These are phyloP conservation scores for Miniopterus natalensis DNA, from an alignment of 2,113 vertebrate species.

Conservation along the genomic window DNA sequence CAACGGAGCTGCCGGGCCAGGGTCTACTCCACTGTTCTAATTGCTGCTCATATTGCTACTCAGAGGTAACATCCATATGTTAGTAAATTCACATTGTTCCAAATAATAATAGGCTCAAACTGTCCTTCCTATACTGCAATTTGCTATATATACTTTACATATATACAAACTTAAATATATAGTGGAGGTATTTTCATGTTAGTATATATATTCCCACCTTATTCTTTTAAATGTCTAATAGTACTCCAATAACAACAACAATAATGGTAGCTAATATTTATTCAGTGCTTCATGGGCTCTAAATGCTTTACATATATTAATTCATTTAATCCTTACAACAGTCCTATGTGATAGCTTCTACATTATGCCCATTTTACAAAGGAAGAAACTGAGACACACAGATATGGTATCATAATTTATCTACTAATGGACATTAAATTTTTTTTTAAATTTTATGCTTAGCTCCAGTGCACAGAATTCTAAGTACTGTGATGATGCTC, in stretches of 20 bases:
- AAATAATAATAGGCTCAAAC: neutral
- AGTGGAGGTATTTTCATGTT: neutral
- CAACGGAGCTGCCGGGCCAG: neutral
- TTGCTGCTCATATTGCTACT: neutral
- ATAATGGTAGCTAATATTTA: neutral
- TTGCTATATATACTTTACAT: neutral
- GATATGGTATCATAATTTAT: neutral
- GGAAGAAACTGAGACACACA: constrained; percentile 8
- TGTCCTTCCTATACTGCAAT: neutral
- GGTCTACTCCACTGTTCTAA: neutral
- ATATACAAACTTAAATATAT: neutral
- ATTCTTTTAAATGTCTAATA: neutral
- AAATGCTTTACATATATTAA: neutral
- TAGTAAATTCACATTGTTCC: neutral
- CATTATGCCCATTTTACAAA: neutral
- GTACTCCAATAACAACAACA: neutral
- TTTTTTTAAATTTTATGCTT: neutral
- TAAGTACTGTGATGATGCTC: neutral
- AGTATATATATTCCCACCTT: neutral
- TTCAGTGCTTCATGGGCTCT: neutral
- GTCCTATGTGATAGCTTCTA: neutral
- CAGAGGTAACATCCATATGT: neutral
- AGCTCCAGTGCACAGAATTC: constrained; percentile 1
- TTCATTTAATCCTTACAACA: neutral
- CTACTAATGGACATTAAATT: neutral